Evolutionary conservation across 2,113 vertebrate genomes (phyloP), one percentile per base, ranked within the genome.

Genomic region (Butorides virescens): DNA sequence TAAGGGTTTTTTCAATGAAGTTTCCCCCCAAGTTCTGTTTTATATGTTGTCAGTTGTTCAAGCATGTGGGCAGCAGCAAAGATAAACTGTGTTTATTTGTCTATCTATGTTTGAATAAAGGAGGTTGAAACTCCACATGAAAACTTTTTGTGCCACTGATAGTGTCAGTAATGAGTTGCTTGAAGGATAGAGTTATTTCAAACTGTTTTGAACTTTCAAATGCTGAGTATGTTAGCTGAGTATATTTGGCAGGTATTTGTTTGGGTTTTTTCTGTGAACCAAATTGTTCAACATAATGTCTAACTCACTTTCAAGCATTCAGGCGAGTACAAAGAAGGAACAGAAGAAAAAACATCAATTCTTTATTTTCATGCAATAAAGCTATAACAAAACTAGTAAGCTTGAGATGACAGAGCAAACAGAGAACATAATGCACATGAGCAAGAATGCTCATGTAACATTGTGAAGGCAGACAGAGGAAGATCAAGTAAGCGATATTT

Each of bases 1-100:
- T 0, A 36, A 44, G 1, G 1, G 44, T 39, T 49, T 74, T 65
- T 63, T 26, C 18, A 44, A 2, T 47, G 0, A 36, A 13, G 10
- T 32, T 58, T 30, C 21, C 9, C 10, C 11, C 7, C 2, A 13
- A 68, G 37, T 46, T 94, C 26, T 71, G 3, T 11, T 83, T 65
- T 68, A 20, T 34, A 6, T 75, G 15, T 16, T 47, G 4, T 52
- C 27, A n/a, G 22, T 65, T 37, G 10, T 26, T 63, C 14, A 83
- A 61, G n/a, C 30, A 49, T 26, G 34, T 11, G 16, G 10, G 9
- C 22, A 74, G 32, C 26, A 81, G 30, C 9, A 82, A n/a, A 13
- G 5, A 52, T 36, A 47, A 6, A 11, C 3, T 22, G 3, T 63
- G 4, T 39, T 73, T 49, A 42, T 78, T 83, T 86, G 46, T 39